Base-by-base conservation (phyloP, 30 jellyfish, hydroid and myxozoan species). In the Hydractinia echinata region DNA sequence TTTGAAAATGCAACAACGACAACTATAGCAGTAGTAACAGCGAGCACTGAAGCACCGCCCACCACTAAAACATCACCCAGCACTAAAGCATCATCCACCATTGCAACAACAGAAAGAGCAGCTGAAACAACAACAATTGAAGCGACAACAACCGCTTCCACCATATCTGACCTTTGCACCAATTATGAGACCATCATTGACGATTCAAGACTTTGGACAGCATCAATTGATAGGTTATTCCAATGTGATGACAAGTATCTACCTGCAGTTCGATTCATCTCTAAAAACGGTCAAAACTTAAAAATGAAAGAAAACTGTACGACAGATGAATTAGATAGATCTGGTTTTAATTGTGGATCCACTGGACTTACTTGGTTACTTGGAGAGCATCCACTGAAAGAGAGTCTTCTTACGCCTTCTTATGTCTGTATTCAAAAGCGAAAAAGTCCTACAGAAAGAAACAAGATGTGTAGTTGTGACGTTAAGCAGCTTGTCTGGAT, bases 311-410 rank as follows among this genome's bases (percentile, higher is more conserved):
- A 64, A 64, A 51, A 6, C 0, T 64, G 74, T 13, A 64, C 0
- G 9, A 64, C 19, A 13, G 16, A 64, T 7, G 44, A 30, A 30
- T 30, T 30, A 30, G 18, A 64, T 64, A 2, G 19, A 44, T 51
- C 74, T n/a, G 19, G 39, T 51, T 44, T 51, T 0, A n/a, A 44
- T 13, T 64, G 74, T 64, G 51, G 39, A 64, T 64, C 74, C 74
- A 64, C 19, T 13, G 74, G 74, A n/a, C 39, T 64, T n/a, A 64
- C 74, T 51, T 64, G 74, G 74, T 13, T 64, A 64, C 51, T n/a
- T 7, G 74, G 74, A 13, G 74, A 51, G 7, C 74, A 64, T 13
- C 74, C 74, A 1, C 19, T n/a, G 19, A 13, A 64, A 6, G 39
- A 44, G 44, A 30, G 44, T 30, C 44, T 30, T 30, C 44, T 30